These are phyloP conservation scores for Lutraria rhynchaena DNA, from an alignment of 1,140 invertebrate genomes.

Conservation along the genomic window DNA sequence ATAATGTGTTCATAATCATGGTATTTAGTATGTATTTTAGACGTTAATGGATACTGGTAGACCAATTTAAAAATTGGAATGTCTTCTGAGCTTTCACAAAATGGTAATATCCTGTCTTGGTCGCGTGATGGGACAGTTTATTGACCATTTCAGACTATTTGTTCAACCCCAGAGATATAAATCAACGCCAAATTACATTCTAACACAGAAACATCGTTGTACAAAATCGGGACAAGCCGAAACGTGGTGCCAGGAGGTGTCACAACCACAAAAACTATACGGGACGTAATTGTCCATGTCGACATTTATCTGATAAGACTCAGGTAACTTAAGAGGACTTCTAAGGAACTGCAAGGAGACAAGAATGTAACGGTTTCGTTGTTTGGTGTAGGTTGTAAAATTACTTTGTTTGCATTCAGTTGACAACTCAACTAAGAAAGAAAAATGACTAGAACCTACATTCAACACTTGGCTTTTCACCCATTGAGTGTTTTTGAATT, in stretches of 20 bases:
- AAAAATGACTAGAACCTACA: too few relatives aligned
- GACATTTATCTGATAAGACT: constrained; percentile 9
- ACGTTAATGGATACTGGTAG: background rate
- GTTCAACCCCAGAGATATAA: background rate
- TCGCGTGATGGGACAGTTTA: constrained; percentile 29
- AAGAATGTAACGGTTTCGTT: too few relatives aligned
- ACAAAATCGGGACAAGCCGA: background rate
- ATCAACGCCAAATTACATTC: constrained; percentile 1
- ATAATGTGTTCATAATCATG: background rate
- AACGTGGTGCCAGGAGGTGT: constrained; percentile 20
- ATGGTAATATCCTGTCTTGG: background rate
- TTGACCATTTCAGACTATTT: background rate
- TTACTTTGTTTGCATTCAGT: too few relatives aligned
- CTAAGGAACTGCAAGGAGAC: constrained; percentile 2
- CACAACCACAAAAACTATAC: background rate
- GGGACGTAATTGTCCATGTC: constrained; percentile 23
- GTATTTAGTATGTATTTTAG: background rate
- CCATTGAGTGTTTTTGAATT: too few relatives aligned
- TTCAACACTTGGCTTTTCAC: too few relatives aligned
- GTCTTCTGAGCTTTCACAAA: constrained; percentile 4
- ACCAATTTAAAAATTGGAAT: background rate
- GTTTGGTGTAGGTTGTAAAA: too few relatives aligned
- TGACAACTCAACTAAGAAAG: too few relatives aligned
- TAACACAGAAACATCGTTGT: constrained; percentile 7
- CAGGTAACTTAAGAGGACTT: constrained; percentile 7